Conservation (phyloP, 1,140 invertebrate genomes). For the Diplogasteroides magnus region DNA sequence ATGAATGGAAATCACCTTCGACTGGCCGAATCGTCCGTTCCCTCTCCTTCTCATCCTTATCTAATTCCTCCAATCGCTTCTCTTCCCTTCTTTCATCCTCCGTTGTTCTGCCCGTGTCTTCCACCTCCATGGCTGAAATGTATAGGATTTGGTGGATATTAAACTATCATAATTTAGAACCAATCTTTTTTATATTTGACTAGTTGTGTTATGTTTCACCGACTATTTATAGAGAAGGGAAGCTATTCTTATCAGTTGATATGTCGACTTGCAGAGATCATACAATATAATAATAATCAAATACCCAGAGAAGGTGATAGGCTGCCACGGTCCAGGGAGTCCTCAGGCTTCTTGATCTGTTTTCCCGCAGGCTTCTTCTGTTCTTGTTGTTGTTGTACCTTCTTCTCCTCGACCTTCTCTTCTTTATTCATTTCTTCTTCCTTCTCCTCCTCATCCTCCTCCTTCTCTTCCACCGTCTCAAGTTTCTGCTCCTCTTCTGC, state of each 20-base stretch:
- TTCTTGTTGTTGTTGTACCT: not conserved
- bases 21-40: no score
- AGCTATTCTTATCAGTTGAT: not conserved
- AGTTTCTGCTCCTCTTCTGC: not conserved
- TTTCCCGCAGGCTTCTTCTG: not conserved
- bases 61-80: no score
- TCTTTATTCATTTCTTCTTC: not conserved
- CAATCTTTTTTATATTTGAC: no score
- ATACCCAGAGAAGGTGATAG: not conserved
- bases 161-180: no score
- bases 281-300: no score
- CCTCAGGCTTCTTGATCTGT: not conserved
- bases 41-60: no score
- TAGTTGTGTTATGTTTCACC: no score
- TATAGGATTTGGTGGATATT: no score
- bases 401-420: not conserved
- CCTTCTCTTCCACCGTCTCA: not conserved
- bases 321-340: not conserved
- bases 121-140: not conserved
- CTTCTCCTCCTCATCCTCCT: not conserved
- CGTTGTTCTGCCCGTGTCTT: not conserved
- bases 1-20: no score
- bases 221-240: no score
- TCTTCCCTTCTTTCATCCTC: no score
- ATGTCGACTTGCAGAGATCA: not conserved